phyloP scores from a whole-genome alignment of 2,888 invertebrate species.

The Oxystoma pomonae region DNA sequence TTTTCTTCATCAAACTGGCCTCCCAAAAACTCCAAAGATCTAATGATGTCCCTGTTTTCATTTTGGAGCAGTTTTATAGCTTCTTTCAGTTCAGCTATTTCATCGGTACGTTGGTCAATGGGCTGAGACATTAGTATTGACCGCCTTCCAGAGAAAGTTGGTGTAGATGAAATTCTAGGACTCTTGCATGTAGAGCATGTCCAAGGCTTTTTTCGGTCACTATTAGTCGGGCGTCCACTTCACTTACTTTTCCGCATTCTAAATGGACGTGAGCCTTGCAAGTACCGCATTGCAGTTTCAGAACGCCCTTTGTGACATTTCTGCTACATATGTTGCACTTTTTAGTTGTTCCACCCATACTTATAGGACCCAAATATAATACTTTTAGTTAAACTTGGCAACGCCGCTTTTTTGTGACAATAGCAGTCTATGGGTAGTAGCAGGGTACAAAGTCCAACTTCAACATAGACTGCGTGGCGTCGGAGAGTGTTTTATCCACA shows the following conservation, averaged over 20 bases:
- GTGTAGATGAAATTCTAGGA: not conserved
- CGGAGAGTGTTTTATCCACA: not conserved
- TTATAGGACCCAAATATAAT: not conserved
- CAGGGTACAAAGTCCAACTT: not conserved
- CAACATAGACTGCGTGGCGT: not conserved
- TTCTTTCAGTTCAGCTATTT: not conserved
- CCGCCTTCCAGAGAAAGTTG: not conserved
- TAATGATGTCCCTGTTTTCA: constrained; percentile 1
- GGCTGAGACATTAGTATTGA: not conserved
- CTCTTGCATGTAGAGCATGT: not conserved
- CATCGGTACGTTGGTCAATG: not conserved
- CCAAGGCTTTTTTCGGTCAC: constrained; percentile 1
- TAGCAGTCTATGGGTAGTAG: not conserved
- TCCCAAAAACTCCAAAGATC: not conserved
- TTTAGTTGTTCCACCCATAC: not conserved
- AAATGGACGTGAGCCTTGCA: constrained; percentile 9
- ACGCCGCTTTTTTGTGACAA: not conserved
- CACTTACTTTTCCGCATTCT: constrained; percentile 8
- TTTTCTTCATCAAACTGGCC: constrained; percentile 1
- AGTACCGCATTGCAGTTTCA: not conserved
- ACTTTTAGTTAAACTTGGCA: not conserved
- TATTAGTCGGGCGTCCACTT: constrained; percentile 5
- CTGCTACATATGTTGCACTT: not conserved
- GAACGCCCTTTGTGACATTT: not conserved
- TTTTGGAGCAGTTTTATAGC: not conserved